Percentiles rank a stretch among this genome's conserved stretches.
Conservation (phyloP, 92 coral and sea anemone genomes). For the Parazoanthus darwini region DNA sequence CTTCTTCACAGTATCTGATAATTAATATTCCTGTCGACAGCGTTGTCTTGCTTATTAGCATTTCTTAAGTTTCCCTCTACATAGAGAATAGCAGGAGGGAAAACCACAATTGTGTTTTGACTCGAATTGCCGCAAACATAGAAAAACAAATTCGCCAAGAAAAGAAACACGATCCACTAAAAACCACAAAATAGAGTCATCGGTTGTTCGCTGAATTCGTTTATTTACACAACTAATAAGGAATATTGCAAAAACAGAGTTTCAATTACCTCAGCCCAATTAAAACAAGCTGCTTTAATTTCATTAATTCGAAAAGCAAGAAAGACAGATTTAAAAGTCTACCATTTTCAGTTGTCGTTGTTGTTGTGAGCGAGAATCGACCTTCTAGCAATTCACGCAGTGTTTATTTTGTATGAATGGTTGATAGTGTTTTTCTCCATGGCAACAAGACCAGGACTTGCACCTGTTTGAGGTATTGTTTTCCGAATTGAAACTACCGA, state of each 20-base stretch:
- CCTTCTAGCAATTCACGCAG: not conserved
- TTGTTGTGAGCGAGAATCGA: not conserved
- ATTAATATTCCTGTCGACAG: not conserved
- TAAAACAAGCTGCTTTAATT: not conserved
- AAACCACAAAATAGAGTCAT: conserved; percentile 30
- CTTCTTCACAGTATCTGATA: not conserved
- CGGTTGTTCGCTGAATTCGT: not conserved
- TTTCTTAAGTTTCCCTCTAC: not conserved
- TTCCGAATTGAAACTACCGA: conserved; percentile 6
- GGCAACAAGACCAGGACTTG: conserved; percentile 37
- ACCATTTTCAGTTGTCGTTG: not conserved
- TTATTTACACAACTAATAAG: conserved; percentile 42
- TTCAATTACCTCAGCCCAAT: not conserved
- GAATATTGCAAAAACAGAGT: conserved; percentile 3
- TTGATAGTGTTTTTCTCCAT: conserved; percentile 57
- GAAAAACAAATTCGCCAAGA: not conserved
- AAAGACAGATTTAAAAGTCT: not conserved
- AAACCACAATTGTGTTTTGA: not conserved
- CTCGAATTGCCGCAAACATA: not conserved
- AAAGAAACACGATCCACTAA: not conserved
- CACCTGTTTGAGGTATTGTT: conserved; percentile 40
- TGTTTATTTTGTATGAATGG: conserved; percentile 34
- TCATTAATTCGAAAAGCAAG: not conserved
- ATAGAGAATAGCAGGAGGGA: conserved; percentile 1
- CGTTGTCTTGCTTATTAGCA: conserved; percentile 11